A percentile compares a stretch with the other conserved stretches of the same genome.
phyloP scores from a whole-genome alignment of 2,888 invertebrate genomes.

The Tridacna gigas region DNA sequence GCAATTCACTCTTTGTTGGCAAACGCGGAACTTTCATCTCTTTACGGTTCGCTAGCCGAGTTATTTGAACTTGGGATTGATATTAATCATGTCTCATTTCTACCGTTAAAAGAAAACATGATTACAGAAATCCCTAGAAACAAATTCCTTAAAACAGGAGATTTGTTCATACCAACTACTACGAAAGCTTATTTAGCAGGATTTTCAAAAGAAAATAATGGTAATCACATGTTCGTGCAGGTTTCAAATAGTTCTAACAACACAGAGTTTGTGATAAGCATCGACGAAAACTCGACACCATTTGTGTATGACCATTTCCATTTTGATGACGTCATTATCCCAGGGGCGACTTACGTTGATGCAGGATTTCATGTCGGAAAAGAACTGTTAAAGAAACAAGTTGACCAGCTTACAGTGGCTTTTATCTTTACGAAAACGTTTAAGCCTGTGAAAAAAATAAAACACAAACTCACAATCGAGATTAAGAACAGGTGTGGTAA shows the following conservation, averaged over 20 bases:
- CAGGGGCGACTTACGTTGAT: conserved; percentile 67
- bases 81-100: conserved; percentile 19
- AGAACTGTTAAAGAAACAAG: neutral
- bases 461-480: neutral
- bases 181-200: conserved; percentile 38
- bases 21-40: conserved; percentile 3
- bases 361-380: conserved; percentile 55
- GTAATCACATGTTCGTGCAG: conserved; percentile 34
- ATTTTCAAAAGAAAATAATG: conserved; percentile 2
- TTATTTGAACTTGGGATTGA: conserved; percentile 35
- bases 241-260: neutral
- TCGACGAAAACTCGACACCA: conserved; percentile 54
- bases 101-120: conserved; percentile 16
- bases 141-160: conserved; percentile 60
- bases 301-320: conserved; percentile 68
- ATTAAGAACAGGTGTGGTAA: neutral
- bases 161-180: conserved; percentile 51
- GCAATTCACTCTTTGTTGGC: conserved; percentile 10
- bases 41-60: neutral
- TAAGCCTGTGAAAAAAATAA: conserved; percentile 34
- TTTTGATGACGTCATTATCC: conserved; percentile 51
- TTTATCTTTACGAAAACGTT: conserved; percentile 50
- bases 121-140: conserved; percentile 66
- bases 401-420: conserved; percentile 18
- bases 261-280: conserved; percentile 32